phyloP scores from a whole-genome alignment of 2,113 vertebrate species.

The Rhagologus leucostigma region DNA sequence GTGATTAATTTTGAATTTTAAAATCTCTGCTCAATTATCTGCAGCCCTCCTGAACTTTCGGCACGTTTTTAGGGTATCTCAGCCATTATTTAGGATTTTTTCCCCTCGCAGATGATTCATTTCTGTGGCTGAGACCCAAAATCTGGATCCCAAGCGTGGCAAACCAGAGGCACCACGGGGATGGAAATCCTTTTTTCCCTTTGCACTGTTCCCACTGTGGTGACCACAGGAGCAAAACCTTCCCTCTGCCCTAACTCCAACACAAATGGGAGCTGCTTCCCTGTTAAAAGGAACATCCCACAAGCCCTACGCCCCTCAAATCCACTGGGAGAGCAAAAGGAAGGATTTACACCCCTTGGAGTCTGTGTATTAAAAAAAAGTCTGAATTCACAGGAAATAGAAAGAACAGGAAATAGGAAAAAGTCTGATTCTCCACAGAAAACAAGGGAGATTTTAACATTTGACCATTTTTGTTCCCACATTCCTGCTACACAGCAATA shows the following conservation, averaged over 20 bases:
- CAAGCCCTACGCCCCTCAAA: neutral
- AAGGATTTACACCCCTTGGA: neutral
- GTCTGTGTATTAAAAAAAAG: neutral
- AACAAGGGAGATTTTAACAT: neutral
- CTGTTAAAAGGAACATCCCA: neutral
- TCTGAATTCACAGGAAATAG: too few relatives aligned
- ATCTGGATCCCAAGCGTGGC: neutral
- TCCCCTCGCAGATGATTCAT: neutral
- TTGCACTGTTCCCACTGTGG: neutral
- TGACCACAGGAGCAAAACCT: neutral
- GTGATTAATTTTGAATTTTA: neutral
- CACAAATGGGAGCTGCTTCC: neutral
- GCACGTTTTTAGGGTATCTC: neutral
- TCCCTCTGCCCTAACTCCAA: neutral
- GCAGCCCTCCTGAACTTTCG: neutral
- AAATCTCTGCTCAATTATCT: too few relatives aligned
- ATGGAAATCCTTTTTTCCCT: neutral
- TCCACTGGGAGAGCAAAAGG: neutral
- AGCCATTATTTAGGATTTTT: neutral
- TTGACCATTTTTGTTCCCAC: accelerated
- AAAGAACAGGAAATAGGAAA: too few relatives aligned
- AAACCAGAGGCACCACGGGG: neutral
- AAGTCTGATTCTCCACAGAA: neutral
- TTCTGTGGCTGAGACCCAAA: neutral
- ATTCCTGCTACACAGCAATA: neutral